phyloP scores from a whole-genome alignment of 2,888 invertebrate species.

The Pelosia muscerda region DNA sequence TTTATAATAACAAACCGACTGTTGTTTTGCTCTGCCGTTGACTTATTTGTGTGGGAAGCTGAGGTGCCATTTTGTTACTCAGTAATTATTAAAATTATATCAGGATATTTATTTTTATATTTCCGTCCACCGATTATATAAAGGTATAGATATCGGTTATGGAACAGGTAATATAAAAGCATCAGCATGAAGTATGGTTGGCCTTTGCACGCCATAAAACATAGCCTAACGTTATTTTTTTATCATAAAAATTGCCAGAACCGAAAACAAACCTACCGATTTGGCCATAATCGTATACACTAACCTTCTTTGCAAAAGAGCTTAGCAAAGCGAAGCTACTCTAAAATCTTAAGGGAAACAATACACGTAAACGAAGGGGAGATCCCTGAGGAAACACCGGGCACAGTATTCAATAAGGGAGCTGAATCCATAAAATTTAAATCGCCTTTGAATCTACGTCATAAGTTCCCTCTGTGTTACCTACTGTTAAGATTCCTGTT shows the following conservation, averaged over 20 bases:
- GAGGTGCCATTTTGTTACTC: not conserved
- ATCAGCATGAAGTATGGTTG: no score
- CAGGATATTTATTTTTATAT: no score
- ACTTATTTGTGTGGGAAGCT: not conserved
- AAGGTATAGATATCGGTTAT: not conserved
- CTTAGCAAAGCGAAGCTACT: not conserved
- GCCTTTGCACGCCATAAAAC: no score
- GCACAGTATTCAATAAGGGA: constrained; percentile 21
- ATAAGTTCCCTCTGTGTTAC: constrained; percentile 23
- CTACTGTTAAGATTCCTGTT: not conserved
- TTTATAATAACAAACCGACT: not conserved
- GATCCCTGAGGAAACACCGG: constrained; percentile 21
- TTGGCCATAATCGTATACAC: not conserved
- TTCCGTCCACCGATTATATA: no score
- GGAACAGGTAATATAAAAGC: not conserved
- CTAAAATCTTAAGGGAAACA: constrained; percentile 31
- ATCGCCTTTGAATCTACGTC: constrained; percentile 40
- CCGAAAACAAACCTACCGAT: constrained; percentile 6
- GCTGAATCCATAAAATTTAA: constrained; percentile 49
- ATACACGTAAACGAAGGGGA: constrained; percentile 40
- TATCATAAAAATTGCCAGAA: not conserved
- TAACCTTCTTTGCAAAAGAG: not conserved
- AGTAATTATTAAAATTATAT: no score
- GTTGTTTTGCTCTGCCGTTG: not conserved
- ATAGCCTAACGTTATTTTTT: not conserved